A percentile compares a stretch with the other conserved stretches of the same genome.
Evolutionary conservation across 2,888 invertebrate species (phyloP).

Genomic region (Lacanobia wlatinum): DNA sequence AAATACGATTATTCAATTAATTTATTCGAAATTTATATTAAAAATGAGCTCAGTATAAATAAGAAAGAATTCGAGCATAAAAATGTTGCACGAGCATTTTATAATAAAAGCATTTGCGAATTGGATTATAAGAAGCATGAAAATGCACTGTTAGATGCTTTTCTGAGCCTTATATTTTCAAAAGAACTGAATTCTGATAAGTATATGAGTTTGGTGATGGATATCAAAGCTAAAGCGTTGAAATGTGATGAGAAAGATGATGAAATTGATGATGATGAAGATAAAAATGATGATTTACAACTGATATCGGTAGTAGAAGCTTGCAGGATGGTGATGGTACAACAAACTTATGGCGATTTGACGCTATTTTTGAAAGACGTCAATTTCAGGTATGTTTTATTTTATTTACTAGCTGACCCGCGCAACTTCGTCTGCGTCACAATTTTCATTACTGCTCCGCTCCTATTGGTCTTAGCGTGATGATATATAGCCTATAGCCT

Average conservation of each 20-base stretch:
- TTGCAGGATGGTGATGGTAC: slow-evolving; percentile 67
- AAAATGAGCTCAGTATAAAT: slow-evolving; percentile 73
- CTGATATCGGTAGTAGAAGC: slow-evolving; percentile 74
- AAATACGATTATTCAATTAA: slow-evolving; percentile 78
- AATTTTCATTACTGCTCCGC: no score
- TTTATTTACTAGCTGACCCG: no score
- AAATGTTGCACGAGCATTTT: slow-evolving; percentile 81
- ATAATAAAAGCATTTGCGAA: slow-evolving; percentile 86
- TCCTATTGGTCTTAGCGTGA: no score
- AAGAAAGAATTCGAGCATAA: slow-evolving; percentile 71
- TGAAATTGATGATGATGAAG: slow-evolving; percentile 48
- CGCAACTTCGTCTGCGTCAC: no score
- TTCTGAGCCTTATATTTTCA: slow-evolving; percentile 79
- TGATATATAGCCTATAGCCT: no score
- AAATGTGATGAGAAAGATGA: slow-evolving; percentile 66
- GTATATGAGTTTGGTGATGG: slow-evolving; percentile 84
- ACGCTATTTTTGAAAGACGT: slow-evolving; percentile 72
- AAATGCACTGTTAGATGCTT: slow-evolving; percentile 79
- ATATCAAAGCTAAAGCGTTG: slow-evolving; percentile 82
- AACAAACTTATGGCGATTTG: slow-evolving; percentile 75
- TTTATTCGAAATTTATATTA: slow-evolving; percentile 80
- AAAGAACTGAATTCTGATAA: slow-evolving; percentile 77
- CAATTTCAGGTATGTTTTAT: slow-evolving; percentile 79
- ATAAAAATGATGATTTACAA: slow-evolving; percentile 71
- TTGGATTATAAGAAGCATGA: slow-evolving; percentile 77